A percentile compares a stretch with the other conserved stretches of the same genome.
Conservation (phyloP, 2,797 vertebrate genomes). For the Notolepis coatsorum region DNA sequence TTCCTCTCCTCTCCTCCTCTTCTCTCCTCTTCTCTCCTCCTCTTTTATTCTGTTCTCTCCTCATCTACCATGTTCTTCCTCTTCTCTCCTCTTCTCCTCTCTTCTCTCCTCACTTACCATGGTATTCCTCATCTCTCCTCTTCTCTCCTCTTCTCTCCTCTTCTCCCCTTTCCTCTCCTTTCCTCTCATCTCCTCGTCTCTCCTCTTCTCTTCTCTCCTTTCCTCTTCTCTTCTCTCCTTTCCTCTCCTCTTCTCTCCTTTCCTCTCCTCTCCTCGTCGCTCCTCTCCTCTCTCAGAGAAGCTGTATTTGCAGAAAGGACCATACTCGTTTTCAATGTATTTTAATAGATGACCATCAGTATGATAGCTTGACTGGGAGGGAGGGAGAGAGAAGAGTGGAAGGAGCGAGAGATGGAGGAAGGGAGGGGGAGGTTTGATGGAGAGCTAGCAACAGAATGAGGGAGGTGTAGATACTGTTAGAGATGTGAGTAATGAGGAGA, state of each 20-base stretch:
- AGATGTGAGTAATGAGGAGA: not conserved
- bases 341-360: slow-evolving; percentile 62
- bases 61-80: too few relatives aligned
- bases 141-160: not conserved
- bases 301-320: slow-evolving; percentile 43
- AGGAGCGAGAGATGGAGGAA: slow-evolving; percentile 33
- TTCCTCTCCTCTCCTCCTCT: too few relatives aligned
- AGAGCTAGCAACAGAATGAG: slow-evolving; percentile 46
- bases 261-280: too few relatives aligned
- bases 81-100: not conserved
- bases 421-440: slow-evolving; percentile 1
- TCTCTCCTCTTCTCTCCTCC: not conserved
- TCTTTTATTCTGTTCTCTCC: too few relatives aligned
- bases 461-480: slow-evolving; percentile 5
- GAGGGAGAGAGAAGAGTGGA: slow-evolving; percentile 39
- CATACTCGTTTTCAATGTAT: slow-evolving; percentile 37
- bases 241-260: slow-evolving; percentile 11
- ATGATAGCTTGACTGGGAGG: slow-evolving; percentile 50
- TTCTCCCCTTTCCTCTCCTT: not conserved
- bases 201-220: not conserved
- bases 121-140: not conserved
- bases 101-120: too few relatives aligned
- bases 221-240: slow-evolving; percentile 11
- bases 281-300: too few relatives aligned
- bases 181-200: not conserved